phyloP scores from a whole-genome alignment of 2,113 vertebrate species.

The Apistogramma diplotaenia region DNA sequence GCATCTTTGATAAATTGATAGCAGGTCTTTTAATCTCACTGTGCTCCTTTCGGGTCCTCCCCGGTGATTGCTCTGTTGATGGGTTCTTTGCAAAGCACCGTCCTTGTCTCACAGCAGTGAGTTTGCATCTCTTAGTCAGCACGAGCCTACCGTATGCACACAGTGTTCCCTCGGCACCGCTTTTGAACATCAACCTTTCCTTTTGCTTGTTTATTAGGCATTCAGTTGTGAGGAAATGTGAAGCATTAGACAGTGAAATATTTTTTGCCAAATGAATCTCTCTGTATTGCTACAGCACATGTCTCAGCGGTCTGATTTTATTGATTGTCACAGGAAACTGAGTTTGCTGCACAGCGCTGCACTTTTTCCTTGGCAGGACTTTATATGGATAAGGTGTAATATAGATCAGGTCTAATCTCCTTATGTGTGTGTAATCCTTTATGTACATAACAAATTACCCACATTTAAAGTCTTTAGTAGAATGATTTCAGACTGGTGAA shows the following conservation, averaged over 20 bases:
- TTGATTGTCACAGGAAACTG: neutral
- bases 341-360: neutral
- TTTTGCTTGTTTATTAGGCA: constrained; percentile 18
- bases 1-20: constrained; percentile 62
- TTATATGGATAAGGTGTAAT: neutral
- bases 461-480: neutral
- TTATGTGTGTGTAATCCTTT: neutral
- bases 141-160: neutral
- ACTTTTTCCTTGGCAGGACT: neutral
- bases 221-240: neutral
- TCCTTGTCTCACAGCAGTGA: constrained; percentile 45
- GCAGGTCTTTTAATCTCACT: constrained; percentile 59
- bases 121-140: constrained; percentile 18
- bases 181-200: constrained; percentile 20
- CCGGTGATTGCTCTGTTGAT: constrained; percentile 58
- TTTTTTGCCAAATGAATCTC: neutral
- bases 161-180: neutral
- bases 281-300: neutral
- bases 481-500: neutral
- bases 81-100: constrained; percentile 42
- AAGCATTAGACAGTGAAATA: neutral
- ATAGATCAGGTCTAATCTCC: neutral
- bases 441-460: neutral
- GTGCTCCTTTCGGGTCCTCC: constrained; percentile 45
- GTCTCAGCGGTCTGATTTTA: neutral